These are phyloP conservation scores for Mesopsocus fuscifrons DNA, from an alignment of 2,888 invertebrate species.

Conservation along the genomic window DNA sequence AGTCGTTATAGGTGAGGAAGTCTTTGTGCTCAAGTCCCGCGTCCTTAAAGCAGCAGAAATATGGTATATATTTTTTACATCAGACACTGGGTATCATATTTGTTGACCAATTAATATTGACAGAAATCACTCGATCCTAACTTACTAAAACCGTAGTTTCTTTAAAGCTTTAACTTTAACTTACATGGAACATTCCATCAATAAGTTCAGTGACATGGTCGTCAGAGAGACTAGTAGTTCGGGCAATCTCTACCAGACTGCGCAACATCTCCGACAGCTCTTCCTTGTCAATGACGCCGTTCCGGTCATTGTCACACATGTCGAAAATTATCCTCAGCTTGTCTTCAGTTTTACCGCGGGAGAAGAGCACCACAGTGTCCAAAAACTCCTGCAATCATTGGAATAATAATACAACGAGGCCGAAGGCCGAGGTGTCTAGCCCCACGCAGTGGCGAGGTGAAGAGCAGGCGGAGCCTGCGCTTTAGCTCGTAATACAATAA, in stretches of 20 bases:
- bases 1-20: conserved; percentile 75
- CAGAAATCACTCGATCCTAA: background rate
- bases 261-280: conserved; percentile 87
- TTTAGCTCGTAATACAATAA: background rate
- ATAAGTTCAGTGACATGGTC: conserved; percentile 82
- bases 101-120: background rate
- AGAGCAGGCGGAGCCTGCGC: no score
- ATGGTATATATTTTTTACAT: background rate
- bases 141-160: no score
- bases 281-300: conserved; percentile 83
- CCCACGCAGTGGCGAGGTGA: no score
- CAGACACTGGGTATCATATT: background rate
- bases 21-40: conserved; percentile 81
- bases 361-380: conserved; percentile 82
- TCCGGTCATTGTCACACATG: conserved; percentile 92
- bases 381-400: conserved; percentile 55
- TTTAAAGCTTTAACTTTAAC: no score
- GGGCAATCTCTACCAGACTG: conserved; percentile 79
- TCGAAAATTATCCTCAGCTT: conserved; percentile 88
- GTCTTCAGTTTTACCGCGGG: conserved; percentile 81
- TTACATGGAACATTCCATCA: conserved; percentile 79
- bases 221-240: conserved; percentile 76
- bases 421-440: no score
- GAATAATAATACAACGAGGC: no score
- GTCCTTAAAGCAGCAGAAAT: conserved; percentile 37